Conservation (phyloP, 2,888 invertebrate genomes). For the Catocala nupta region DNA sequence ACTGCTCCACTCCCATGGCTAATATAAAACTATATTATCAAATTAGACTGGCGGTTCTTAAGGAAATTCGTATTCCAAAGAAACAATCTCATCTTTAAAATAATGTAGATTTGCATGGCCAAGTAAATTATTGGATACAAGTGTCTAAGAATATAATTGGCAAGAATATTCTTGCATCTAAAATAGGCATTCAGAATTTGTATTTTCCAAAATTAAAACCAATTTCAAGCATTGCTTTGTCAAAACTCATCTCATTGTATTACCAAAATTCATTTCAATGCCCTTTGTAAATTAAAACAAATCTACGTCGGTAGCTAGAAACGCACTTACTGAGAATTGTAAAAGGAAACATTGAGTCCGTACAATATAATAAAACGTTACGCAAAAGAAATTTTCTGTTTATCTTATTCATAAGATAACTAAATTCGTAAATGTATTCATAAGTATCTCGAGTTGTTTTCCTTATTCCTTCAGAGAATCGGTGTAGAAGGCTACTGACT, state of each 20-base stretch:
- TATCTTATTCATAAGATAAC: constrained; percentile 2
- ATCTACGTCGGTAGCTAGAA: background rate
- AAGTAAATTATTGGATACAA: too few species aligned
- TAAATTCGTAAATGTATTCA: constrained; percentile 5
- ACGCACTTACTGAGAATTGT: background rate
- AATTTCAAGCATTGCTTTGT: background rate
- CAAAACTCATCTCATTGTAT: too few species aligned
- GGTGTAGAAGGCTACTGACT: background rate
- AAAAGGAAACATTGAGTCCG: background rate
- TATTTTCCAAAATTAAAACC: background rate
- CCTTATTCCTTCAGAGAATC: background rate
- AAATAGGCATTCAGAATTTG: too few species aligned
- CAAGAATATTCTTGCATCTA: too few species aligned
- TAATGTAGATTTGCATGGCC: too few species aligned
- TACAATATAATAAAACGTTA: background rate
- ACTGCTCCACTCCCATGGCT: too few species aligned
- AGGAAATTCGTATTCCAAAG: too few species aligned
- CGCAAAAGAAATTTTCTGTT: background rate
- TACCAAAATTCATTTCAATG: background rate
- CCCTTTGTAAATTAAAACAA: background rate
- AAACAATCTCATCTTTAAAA: too few species aligned
- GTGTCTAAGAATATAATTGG: too few species aligned
- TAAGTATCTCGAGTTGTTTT: constrained; percentile 1
- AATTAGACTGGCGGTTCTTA: too few species aligned
- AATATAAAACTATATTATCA: too few species aligned